phyloP scores from a whole-genome alignment of 2,113 vertebrate genomes.

The Gila orcuttii region DNA sequence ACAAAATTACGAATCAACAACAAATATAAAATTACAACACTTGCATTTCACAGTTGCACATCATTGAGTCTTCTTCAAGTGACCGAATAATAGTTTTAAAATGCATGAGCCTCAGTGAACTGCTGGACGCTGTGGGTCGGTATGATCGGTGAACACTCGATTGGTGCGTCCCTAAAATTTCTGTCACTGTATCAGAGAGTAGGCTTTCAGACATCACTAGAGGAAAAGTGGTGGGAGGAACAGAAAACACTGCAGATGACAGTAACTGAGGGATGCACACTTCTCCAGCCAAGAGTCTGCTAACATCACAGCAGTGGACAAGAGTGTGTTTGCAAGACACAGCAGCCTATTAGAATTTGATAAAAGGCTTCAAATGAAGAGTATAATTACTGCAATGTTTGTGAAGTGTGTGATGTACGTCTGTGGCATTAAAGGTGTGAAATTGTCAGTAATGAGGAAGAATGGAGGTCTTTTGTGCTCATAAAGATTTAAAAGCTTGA shows the following conservation, averaged over 20 bases:
- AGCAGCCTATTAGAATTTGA: constrained; percentile 48
- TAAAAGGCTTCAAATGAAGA: constrained; percentile 55
- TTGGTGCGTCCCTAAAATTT: background rate
- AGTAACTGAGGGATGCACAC: background rate
- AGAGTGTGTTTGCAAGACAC: constrained; percentile 46
- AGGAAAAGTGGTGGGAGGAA: background rate
- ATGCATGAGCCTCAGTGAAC: background rate
- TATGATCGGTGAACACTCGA: background rate
- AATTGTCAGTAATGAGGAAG: constrained; percentile 46
- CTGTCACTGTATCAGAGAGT: background rate
- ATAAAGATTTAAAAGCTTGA: constrained; percentile 4
- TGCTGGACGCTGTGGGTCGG: background rate
- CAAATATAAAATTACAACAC: no score
- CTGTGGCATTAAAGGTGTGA: constrained; percentile 44
- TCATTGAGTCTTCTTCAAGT: no score
- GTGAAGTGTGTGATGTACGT: constrained; percentile 34
- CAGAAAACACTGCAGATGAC: background rate
- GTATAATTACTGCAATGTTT: constrained; percentile 49
- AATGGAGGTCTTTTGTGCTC: constrained; percentile 35
- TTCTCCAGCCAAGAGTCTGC: background rate
- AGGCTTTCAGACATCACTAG: background rate
- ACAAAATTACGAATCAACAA: no score
- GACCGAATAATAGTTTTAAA: no score
- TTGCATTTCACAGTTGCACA: no score
- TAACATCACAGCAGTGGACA: constrained; percentile 16